Percentiles rank a stretch among this genome's conserved stretches.
Conservation (phyloP, 2,797 vertebrate species). For the Intellagama lesueurii region DNA sequence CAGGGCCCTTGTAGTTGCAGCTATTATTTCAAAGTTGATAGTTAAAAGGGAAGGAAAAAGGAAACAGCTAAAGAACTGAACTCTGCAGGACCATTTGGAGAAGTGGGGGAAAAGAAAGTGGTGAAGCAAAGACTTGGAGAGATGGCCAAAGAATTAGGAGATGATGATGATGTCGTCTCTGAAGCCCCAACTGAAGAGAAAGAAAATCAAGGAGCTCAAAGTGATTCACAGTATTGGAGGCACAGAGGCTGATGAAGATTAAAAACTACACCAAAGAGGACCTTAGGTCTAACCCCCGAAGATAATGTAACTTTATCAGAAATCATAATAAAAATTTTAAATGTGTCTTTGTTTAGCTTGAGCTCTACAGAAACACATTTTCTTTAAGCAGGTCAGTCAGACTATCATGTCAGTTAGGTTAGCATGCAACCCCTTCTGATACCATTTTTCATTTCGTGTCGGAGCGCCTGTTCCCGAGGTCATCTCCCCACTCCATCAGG, state of each 20-base stretch:
- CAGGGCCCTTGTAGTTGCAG: not conserved
- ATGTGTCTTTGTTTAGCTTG: slow-evolving; percentile 7
- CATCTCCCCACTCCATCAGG: too few species aligned
- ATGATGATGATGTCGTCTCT: not conserved
- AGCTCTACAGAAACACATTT: not conserved
- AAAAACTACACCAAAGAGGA: slow-evolving; percentile 12
- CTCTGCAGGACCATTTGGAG: not conserved
- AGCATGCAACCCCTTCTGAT: not conserved
- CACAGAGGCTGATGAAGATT: not conserved
- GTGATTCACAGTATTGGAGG: not conserved
- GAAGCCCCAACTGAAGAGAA: not conserved
- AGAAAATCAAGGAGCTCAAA: not conserved
- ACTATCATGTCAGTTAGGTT: not conserved
- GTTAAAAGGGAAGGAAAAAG: not conserved
- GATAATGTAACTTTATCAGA: slow-evolving; percentile 8
- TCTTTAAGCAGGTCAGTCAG: not conserved
- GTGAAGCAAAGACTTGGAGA: slow-evolving; percentile 6
- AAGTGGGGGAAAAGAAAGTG: not conserved
- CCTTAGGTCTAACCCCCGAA: not conserved
- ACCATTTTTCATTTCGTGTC: not conserved
- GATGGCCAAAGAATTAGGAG: not conserved
- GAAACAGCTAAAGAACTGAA: not conserved
- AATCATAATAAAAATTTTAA: slow-evolving; percentile 9
- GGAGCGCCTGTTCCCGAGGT: too few species aligned
- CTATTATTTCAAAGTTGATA: not conserved